phyloP scores from a whole-genome alignment of 2,888 invertebrate species.

The Eristalis intricaria region DNA sequence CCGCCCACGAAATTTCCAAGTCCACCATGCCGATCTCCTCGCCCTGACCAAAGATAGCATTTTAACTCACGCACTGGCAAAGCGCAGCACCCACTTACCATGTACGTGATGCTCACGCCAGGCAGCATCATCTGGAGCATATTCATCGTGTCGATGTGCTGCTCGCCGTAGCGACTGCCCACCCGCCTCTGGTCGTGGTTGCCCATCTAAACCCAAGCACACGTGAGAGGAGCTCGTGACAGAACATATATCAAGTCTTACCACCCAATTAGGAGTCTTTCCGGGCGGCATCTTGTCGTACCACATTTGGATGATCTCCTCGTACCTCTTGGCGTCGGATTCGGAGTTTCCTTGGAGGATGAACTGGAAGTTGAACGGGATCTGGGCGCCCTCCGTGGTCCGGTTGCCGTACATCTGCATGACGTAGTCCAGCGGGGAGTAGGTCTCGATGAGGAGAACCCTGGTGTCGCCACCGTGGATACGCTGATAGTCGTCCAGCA shows the following conservation, averaged over 20 bases:
- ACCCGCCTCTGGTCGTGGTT: conserved; percentile 87
- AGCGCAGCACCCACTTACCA: conserved; percentile 78
- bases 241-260: conserved; percentile 78
- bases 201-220: conserved; percentile 83
- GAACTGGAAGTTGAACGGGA: conserved; percentile 87
- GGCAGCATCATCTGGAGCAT: conserved; percentile 87
- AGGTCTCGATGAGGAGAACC: conserved; percentile 86
- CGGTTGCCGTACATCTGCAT: conserved; percentile 84
- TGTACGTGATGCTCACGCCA: conserved; percentile 85
- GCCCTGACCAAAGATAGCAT: conserved; percentile 82
- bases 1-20: conserved; percentile 83
- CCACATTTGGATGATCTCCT: conserved; percentile 83
- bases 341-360: conserved; percentile 82
- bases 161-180: conserved; percentile 85
- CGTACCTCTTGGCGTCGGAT: conserved; percentile 83
- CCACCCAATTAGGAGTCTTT: conserved; percentile 86
- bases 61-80: not conserved
- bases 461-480: conserved; percentile 80
- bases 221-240: not conserved
- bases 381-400: conserved; percentile 82
- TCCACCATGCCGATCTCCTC: conserved; percentile 80
- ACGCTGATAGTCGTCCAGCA: conserved; percentile 84
- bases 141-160: conserved; percentile 89
- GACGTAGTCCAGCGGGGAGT: conserved; percentile 82
- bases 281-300: conserved; percentile 83